Evolutionary conservation across 1,140 invertebrate species (phyloP), one percentile per base, ranked within the genome.

Genomic region (Rhopalosiphum maidis): DNA sequence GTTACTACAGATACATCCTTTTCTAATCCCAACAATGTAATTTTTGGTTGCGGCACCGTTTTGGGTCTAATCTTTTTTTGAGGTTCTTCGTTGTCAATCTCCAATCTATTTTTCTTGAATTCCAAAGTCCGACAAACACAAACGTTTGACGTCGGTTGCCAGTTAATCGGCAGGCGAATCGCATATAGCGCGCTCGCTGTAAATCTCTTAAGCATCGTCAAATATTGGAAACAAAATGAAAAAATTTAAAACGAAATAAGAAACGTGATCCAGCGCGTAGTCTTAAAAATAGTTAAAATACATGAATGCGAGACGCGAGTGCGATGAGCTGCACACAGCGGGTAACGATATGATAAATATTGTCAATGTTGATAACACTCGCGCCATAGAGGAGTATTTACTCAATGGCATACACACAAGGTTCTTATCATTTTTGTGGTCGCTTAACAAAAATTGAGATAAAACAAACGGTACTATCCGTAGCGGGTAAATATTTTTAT

Each of bases 1-100:
- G 91, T 93, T 7, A 93, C 91, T 18, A 93, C 82, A 37, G 91
- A 93, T 30, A 93, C 3, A n/a, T 93, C 82, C 3, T 86, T 48
- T 1, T 93, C 48, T 21, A 25, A 82, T 30, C 82, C 77, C 82
- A 93, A 51, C 18, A 93, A 35, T 18, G 91, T 93, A 9, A 93
- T 93, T 86, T 93, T 93, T 1, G 82, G 91, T 15, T 23, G 2
- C 1, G 46, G 91, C 4, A 30, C 91, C 0, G 91, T 93, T 86
- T 93, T 93, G 8, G 91, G 91, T 37, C 82, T 82, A 15, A 37
- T n/a, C 21, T 55, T 55, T 55, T 93, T 93, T 2, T 2, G 5
- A 9, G 6, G 2, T 1, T 22, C 77, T n/a, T 86, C 35, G 21
- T 85, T 15, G 18, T 30, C 35, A 55, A 54, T 55, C 11, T 86